Base-by-base conservation (phyloP, 2,888 invertebrate genomes). In the Leptinotarsa tumamoca region DNA sequence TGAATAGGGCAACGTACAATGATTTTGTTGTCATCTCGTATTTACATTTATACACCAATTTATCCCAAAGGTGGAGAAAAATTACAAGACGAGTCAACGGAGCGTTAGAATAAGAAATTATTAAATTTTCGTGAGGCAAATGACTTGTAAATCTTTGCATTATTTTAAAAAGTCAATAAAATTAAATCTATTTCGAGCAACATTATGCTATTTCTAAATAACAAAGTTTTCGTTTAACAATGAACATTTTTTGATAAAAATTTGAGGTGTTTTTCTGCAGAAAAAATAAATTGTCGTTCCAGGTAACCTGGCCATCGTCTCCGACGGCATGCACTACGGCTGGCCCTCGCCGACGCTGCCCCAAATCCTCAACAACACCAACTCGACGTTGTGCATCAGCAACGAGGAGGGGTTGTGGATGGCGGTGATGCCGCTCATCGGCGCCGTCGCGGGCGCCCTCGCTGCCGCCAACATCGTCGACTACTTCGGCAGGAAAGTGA, bases 391-490 rank as follows among this genome's bases (percentile, higher is more conserved):
- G 7, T 82, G 80, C 61, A 90, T 91, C 67, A 87, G 89, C 21
- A 77, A 86, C 27, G 90, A 90, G 76, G 89, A 92, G 83, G 90
- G 91, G 80, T 91, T 92, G 82, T 91, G 92, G 91, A 90, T 92
- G 85, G 92, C 92, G 2, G 92, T 93, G 68, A 90, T 93, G 84
- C 92, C 92, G 87, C 90, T 93, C 78, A 88, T 93, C 70, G 93
- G 93, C 80, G 92, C 92, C 1, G 90, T 92, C 27, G 86, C 92
- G 63, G 93, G 93, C 52, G 92, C 92, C 15, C 85, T 92, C 4
- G 88, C 92, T 18, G 91, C 92, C 21, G 93, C 92, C 50, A 90
- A 92, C 83, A 87, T 92, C 76, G 92, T 93, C 72, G 93, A 94
- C 85, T 88, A 89, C 78, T 90, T 92, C 77, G 94, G 94, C 18